These are phyloP conservation scores for Drosophila rellima DNA, from an alignment of 2,888 invertebrate species.

Conservation along the genomic window DNA sequence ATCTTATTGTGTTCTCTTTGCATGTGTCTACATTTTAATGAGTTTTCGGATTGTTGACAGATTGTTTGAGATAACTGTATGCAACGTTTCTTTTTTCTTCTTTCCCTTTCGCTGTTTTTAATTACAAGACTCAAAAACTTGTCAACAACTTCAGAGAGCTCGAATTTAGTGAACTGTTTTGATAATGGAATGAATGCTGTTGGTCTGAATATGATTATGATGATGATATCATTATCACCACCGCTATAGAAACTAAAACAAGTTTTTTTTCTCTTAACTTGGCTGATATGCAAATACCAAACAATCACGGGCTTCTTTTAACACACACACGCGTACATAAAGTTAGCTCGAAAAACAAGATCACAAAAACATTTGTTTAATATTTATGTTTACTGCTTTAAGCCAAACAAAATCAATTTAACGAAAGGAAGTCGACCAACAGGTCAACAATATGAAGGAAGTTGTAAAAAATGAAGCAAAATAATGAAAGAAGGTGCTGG, in stretches of 20 bases:
- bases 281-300: constrained; percentile 28
- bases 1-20: constrained; percentile 4
- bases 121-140: constrained; percentile 39
- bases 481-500: constrained; percentile 12
- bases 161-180: not conserved
- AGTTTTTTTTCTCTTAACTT: constrained; percentile 22
- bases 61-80: constrained; percentile 34
- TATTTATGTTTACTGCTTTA: constrained; percentile 31
- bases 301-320: constrained; percentile 16
- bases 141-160: constrained; percentile 35
- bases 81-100: constrained; percentile 3
- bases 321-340: not conserved
- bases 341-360: constrained; percentile 22
- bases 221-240: constrained; percentile 44
- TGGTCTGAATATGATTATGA: constrained; percentile 41
- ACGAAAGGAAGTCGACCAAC: constrained; percentile 56
- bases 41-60: constrained; percentile 31
- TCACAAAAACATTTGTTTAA: constrained; percentile 24
- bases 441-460: constrained; percentile 54
- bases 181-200: constrained; percentile 34
- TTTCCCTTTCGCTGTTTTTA: constrained; percentile 27
- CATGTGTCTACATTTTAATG: constrained; percentile 38
- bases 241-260: constrained; percentile 23
- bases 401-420: constrained; percentile 34
- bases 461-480: constrained; percentile 2